Conservation (phyloP, 2,113 vertebrate species). For the Pseudorectes ferrugineus region DNA sequence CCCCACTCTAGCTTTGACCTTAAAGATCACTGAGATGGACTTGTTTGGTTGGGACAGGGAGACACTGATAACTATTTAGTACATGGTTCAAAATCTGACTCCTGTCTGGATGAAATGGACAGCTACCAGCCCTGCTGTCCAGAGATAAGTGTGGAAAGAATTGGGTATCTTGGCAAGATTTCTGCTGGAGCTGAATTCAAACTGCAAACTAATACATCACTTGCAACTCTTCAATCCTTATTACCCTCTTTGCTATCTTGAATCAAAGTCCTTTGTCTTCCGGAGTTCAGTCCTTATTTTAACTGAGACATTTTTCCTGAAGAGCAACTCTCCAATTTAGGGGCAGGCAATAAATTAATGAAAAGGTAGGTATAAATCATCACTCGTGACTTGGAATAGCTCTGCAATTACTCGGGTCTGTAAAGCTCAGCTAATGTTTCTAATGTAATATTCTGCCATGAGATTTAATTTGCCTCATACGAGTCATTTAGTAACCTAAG, state of each 20-base stretch:
- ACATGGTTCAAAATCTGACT: background rate
- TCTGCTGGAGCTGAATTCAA: background rate
- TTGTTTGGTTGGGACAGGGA: background rate
- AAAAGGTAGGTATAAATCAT: background rate
- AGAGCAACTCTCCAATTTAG: background rate
- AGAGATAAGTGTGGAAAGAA: background rate
- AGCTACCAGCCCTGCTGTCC: background rate
- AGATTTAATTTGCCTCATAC: background rate
- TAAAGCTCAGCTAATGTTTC: constrained; percentile 16
- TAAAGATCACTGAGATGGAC: background rate
- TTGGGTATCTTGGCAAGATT: background rate
- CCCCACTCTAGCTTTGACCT: background rate
- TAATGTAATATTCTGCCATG: background rate
- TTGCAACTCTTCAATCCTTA: background rate
- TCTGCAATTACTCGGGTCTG: background rate
- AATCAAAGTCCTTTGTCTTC: background rate
- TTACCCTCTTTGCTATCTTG: background rate
- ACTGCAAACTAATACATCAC: background rate
- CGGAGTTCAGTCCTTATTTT: background rate
- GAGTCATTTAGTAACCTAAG: background rate
- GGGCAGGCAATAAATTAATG: background rate
- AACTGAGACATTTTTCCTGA: background rate
- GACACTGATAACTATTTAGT: background rate
- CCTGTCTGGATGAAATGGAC: background rate
- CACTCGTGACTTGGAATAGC: background rate